Base-by-base conservation (phyloP, 2,888 invertebrate genomes). In the Ecdyonurus torrentis region DNA sequence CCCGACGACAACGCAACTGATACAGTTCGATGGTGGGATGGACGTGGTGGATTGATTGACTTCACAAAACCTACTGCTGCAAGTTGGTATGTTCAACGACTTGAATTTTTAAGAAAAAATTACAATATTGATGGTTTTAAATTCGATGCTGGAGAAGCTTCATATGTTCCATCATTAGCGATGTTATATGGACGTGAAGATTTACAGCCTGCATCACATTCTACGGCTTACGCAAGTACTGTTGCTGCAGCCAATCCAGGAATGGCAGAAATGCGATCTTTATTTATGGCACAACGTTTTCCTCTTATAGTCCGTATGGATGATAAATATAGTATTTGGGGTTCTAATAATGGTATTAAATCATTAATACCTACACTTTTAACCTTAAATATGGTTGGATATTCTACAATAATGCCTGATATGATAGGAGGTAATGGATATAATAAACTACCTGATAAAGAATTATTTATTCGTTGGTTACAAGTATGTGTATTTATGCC, bases 61-160 rank as follows among this genome's bases (percentile, higher is more conserved):
- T 85, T 87, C 70, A 86, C 87, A 0, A 87, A 89, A 71, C 76
- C 80, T 0, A 78, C 79, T 23, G 87, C 87, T 0, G 77, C 79
- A 0, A 67, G 76, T 1, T 78, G 78, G 78, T 79, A 70, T 68
- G 60, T 65, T n/a, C 61, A 66, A 10, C 63, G 25, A 24, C 62
- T 61, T 55, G 19, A 20, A 5, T 22, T 55, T 55, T 20, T 55
- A 5, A 55, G n/a, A 20, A 22, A 55, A 55, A 55, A 55, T 22
- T 55, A 10, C 20, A 20, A 20, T 20, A 20, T 55, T 55, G 55
- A 55, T 22, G 55, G 84, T 65, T 83, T 88, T 67, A 90, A 90
- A 75, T 90, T 91, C 69, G 89, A 91, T 70, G 90, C 89, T 58
- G 91, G 90, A 24, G 89, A 90, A 73, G 78, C 79, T 0, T 81